These are phyloP conservation scores for Psylliodes chrysocephalus DNA, from an alignment of 2,888 invertebrate genomes.

Conservation along the genomic window DNA sequence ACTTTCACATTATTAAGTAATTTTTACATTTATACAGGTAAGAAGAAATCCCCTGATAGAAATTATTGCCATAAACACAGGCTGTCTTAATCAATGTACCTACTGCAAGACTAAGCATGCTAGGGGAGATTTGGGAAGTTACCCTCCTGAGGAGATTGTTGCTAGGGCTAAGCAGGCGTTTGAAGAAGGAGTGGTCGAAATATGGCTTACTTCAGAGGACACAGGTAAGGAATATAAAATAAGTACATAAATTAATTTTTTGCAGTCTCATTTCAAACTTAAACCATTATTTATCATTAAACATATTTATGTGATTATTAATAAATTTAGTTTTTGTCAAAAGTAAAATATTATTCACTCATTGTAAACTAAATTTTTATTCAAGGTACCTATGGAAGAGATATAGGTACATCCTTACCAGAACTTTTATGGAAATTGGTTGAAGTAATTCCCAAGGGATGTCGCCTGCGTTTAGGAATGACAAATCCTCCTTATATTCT, in stretches of 20 bases:
- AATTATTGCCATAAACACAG: constrained; percentile 96
- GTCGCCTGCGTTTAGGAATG: constrained; percentile 92
- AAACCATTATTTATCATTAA: too few species aligned
- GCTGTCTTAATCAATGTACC: constrained; percentile 97
- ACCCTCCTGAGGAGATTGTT: constrained; percentile 89
- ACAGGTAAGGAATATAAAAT: constrained; percentile 75
- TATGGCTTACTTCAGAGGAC: constrained; percentile 98
- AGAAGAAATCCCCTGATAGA: constrained; percentile 95
- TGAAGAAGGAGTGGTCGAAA: constrained; percentile 91
- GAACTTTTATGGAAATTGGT: constrained; percentile 88
- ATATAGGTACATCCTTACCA: constrained; percentile 90
- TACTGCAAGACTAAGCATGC: constrained; percentile 99
- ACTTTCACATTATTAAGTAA: too few species aligned
- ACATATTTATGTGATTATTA: too few species aligned
- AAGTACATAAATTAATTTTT: too few species aligned
- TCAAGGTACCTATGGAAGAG: constrained; percentile 88
- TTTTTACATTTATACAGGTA: too few species aligned
- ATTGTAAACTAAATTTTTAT: too few species aligned
- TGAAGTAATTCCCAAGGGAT: constrained; percentile 77
- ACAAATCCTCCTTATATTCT: constrained; percentile 98
- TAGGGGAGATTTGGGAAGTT: constrained; percentile 95
- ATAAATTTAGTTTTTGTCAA: too few species aligned
- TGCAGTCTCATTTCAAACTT: too few species aligned
- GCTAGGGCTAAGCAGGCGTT: constrained; percentile 88
- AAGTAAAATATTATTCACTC: too few species aligned